These are phyloP conservation scores for Morpho achilles DNA, from an alignment of 2,888 invertebrate genomes.

Conservation along the genomic window DNA sequence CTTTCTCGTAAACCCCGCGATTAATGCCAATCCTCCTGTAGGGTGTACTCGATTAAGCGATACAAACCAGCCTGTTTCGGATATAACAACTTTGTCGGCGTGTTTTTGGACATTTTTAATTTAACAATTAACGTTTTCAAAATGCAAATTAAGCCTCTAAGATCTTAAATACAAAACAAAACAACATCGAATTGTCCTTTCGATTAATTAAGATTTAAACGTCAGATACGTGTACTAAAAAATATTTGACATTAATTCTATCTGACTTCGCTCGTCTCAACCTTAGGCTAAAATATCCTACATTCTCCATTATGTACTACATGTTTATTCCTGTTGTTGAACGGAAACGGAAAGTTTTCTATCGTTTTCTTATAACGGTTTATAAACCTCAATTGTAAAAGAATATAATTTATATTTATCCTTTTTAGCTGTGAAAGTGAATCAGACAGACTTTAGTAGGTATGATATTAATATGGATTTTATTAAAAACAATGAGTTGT, in stretches of 20 bases:
- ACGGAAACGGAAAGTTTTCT: no score
- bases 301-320: not conserved
- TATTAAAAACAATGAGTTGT: no score
- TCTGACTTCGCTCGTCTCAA: no score
- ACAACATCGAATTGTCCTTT: not conserved
- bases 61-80: conserved; percentile 56
- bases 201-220: conserved; percentile 4
- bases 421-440: no score
- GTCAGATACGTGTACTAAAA: not conserved
- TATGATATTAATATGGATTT: no score
- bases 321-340: no score
- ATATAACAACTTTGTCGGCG: conserved; percentile 32
- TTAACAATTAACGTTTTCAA: conserved; percentile 18
- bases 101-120: conserved; percentile 23
- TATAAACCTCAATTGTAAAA: no score
- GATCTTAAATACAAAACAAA: not conserved
- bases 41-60: conserved; percentile 66
- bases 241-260: not conserved
- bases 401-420: no score
- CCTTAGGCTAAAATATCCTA: not conserved
- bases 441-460: no score
- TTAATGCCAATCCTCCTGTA: conserved; percentile 59
- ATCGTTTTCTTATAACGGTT: no score
- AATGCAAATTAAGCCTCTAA: not conserved
- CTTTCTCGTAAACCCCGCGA: conserved; percentile 69